Evolutionary conservation across 2,113 vertebrate species (phyloP), one percentile per base, ranked within the genome.

Genomic region (Leuciscus idus): DNA sequence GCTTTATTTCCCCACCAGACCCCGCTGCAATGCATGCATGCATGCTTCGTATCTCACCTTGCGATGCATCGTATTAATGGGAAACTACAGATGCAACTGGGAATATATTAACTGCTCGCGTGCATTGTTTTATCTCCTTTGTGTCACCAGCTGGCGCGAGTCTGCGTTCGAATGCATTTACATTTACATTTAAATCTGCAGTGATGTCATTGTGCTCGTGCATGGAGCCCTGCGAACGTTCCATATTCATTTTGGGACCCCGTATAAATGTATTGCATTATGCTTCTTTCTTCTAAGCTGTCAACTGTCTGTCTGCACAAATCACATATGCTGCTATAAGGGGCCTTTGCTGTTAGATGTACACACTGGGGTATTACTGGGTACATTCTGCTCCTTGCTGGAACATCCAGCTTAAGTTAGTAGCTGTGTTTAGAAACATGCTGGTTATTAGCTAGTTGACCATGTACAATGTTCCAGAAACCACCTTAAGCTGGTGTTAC

Each of bases 1-100:
- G 90, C 88, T 91, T 90, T 90, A 92, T 86, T 89, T 86, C 66
- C 78, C 7, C 33, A 36, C 33, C 68, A 21, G 19, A 43, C 68
- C 84, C 88, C 89, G 85, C 89, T 91, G 92, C 92, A 84, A 86
- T 75, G 85, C 81, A 85, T 81, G 81, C 48, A 79, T 70, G 81
- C 48, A 79, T 75, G 82, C 64, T 74, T 86, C 43, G 23, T 30
- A 52, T 83, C 11, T 70, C 85, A 64, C 50, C 79, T 79, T 46
- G 72, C 39, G 55, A 43, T 48, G 83, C 73, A 61, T 43, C 52
- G 36, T 13, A 64, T 48, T 66, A 26, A 57, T 72, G 36, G 52
- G 48, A 59, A 50, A 76, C 83, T 55, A 48, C 66, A 80, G 83
- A 59, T 80, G 77, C 10, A 43, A 21, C 21, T 28, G 43, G 62